A percentile compares a stretch with the other conserved stretches of the same genome.
Conservation (phyloP, 1,140 invertebrate species). For the Hetaerina americana region DNA sequence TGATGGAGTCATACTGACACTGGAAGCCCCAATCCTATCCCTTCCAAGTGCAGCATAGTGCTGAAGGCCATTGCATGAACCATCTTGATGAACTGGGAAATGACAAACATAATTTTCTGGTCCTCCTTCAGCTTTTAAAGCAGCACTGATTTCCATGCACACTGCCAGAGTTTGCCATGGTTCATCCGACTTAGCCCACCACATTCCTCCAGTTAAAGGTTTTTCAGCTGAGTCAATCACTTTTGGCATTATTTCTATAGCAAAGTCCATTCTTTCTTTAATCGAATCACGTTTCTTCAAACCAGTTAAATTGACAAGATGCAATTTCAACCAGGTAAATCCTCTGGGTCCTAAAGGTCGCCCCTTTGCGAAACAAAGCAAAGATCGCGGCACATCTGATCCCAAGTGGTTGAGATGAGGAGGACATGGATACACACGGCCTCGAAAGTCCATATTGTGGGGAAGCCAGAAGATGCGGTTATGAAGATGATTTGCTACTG, state of each 20-base stretch:
- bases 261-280: conserved; percentile 64
- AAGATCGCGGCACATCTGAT: conserved; percentile 71
- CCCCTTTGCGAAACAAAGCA: conserved; percentile 70
- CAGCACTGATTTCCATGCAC: conserved; percentile 83
- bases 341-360: conserved; percentile 75
- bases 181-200: conserved; percentile 90
- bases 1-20: conserved; percentile 77
- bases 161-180: conserved; percentile 97
- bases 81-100: conserved; percentile 97
- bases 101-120: conserved; percentile 59
- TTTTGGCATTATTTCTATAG: conserved; percentile 65
- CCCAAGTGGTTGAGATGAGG: conserved; percentile 88
- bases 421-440: conserved; percentile 88
- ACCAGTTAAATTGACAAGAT: conserved; percentile 90
- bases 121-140: conserved; percentile 52
- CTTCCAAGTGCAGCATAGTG: conserved; percentile 97
- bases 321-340: conserved; percentile 88
- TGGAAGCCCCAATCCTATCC: conserved; percentile 75
- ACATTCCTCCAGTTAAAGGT: conserved; percentile 69
- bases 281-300: conserved; percentile 72
- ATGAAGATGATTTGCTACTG: conserved; percentile 83
- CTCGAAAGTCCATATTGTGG: conserved; percentile 96
- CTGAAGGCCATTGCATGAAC: conserved; percentile 97
- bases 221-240: conserved; percentile 89
- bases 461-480: conserved; percentile 89